Percentiles rank a stretch among this genome's conserved stretches.
Conservation (phyloP, 2,797 vertebrate genomes). For the Dipus sagitta region DNA sequence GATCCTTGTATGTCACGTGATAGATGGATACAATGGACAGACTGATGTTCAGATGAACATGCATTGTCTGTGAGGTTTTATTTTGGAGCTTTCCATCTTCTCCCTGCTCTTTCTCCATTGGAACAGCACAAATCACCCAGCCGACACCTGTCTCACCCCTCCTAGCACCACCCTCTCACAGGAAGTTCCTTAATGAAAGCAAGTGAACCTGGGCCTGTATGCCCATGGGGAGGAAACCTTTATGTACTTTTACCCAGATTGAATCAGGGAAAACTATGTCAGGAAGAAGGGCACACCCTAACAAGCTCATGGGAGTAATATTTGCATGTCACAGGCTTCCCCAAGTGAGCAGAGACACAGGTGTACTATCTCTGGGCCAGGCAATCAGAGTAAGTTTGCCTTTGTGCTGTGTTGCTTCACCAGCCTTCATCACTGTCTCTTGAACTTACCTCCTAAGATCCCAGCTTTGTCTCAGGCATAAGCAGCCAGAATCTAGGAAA, state of each 20-base stretch:
- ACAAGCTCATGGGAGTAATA: background rate
- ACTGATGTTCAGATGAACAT: background rate
- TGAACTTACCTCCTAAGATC: background rate
- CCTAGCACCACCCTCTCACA: slow-evolving; percentile 47
- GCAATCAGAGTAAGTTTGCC: background rate
- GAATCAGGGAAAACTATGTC: slow-evolving; percentile 60
- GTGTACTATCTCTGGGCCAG: background rate
- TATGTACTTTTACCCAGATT: slow-evolving; percentile 58
- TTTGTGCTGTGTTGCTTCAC: background rate
- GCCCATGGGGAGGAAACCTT: slow-evolving; percentile 47
- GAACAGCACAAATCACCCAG: background rate
- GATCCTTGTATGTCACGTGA: background rate
- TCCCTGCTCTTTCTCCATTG: background rate
- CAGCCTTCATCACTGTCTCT: background rate
- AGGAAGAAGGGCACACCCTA: slow-evolving; percentile 64
- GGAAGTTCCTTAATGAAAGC: slow-evolving; percentile 71
- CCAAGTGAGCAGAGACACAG: background rate
- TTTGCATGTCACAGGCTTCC: background rate
- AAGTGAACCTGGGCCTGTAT: slow-evolving; percentile 29
- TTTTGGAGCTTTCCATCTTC: background rate
- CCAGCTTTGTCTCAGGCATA: background rate
- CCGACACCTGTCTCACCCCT: slow-evolving; percentile 35
- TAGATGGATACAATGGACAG: background rate
- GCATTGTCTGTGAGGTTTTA: background rate
- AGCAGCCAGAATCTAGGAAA: background rate